These are phyloP conservation scores for Cisticola juncidis DNA, from an alignment of 2,113 vertebrate species.

Conservation along the genomic window DNA sequence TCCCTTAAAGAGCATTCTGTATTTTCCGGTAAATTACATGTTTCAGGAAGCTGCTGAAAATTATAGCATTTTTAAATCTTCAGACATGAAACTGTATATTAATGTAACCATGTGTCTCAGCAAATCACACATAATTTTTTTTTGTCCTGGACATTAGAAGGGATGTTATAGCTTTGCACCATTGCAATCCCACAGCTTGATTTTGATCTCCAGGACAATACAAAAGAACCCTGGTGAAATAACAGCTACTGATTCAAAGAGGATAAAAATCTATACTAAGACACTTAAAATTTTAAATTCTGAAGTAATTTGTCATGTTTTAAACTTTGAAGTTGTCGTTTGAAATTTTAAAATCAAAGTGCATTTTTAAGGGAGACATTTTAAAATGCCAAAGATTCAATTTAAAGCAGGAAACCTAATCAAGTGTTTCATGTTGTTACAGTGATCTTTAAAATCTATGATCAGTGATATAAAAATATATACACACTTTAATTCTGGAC, in stretches of 20 bases:
- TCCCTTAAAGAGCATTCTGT: neutral
- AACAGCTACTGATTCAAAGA: neutral
- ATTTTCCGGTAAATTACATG: conserved; percentile 10
- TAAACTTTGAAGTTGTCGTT: neutral
- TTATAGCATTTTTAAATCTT: neutral
- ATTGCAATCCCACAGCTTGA: neutral
- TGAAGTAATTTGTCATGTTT: neutral
- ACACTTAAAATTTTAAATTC: neutral
- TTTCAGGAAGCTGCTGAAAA: neutral
- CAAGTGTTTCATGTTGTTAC: neutral
- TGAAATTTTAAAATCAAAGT: neutral
- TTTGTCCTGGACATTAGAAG: neutral
- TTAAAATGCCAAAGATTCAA: neutral
- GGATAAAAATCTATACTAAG: neutral
- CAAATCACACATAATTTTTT: neutral
- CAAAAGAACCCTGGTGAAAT: neutral
- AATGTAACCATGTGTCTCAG: neutral
- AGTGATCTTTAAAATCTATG: neutral
- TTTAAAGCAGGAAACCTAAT: neutral
- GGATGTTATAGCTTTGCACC: neutral
- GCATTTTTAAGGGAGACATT: neutral
- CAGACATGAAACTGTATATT: neutral
- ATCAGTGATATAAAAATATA: neutral
- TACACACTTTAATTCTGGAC: neutral
- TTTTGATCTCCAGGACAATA: neutral